These are phyloP conservation scores for Serrognathus titanus DNA, from an alignment of 2,888 invertebrate genomes.

Conservation along the genomic window DNA sequence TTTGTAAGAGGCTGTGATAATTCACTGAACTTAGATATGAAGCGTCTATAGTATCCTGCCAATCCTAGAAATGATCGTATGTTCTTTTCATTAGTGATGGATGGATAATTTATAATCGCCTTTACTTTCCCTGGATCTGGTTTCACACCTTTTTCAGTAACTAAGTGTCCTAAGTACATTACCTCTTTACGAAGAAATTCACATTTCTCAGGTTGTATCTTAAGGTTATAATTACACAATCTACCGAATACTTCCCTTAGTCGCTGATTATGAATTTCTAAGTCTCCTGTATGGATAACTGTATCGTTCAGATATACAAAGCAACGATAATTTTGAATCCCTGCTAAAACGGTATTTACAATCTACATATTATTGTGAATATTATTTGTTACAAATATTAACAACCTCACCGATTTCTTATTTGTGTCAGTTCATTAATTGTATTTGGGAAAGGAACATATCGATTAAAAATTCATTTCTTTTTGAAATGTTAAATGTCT, in stretches of 20 bases:
- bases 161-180: background rate
- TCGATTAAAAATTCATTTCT: no score
- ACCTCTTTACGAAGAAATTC: slow-evolving; percentile 11
- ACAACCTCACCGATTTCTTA: no score
- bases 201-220: slow-evolving; percentile 21
- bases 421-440: no score
- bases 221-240: slow-evolving; percentile 10
- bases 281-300: slow-evolving; percentile 17
- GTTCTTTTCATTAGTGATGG: slow-evolving; percentile 6
- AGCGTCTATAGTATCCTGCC: slow-evolving; percentile 12
- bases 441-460: no score
- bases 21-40: slow-evolving; percentile 13
- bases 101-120: slow-evolving; percentile 5
- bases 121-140: slow-evolving; percentile 10
- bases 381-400: no score
- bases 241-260: slow-evolving; percentile 12
- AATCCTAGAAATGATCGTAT: slow-evolving; percentile 15
- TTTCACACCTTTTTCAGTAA: slow-evolving; percentile 12
- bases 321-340: slow-evolving; percentile 18
- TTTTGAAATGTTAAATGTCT: no score
- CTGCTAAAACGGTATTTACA: slow-evolving; percentile 25
- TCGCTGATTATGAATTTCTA: slow-evolving; percentile 20
- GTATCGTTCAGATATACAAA: slow-evolving; percentile 28
- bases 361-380: no score
- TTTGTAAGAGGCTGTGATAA: slow-evolving; percentile 10